Evolutionary conservation across 2,888 invertebrate species (phyloP), one percentile per base, ranked within the genome.

Genomic region (Daptonema setosum): DNA sequence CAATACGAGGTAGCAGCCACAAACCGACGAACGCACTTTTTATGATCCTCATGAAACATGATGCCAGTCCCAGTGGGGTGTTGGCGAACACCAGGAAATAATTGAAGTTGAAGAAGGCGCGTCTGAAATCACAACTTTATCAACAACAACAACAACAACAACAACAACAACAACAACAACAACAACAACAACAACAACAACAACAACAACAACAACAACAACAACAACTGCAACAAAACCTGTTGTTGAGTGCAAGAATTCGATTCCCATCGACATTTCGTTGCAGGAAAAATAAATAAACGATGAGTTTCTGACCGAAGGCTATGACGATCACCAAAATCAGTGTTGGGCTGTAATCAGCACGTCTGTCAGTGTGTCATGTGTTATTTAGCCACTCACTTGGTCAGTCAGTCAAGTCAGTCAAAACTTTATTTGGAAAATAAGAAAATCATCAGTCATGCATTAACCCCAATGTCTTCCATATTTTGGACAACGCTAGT

Each of bases 21-120:
- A 55, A 14, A 17, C 57, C 54, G 20, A 28, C 5, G 1, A 54
- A 11, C 2, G 55, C n/a, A 5, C 41, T 11, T 35, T 28, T 55
- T 5, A 55, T 2, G 28, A 57, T 25, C 1, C 52, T 24, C 35
- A 55, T 22, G 1, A 57, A 14, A 28, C 55, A 54, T 8, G 55
- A 55, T 2, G 55, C 24, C 11, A 57, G 22, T 26, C 57, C 57
- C 2, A 57, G 1, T 17, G 51, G 48, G 25, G 50, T 17, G 28
- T 57, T 57, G 1, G 52, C 43, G 28, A 51, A 57, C 24, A 57
- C 28, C 30, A 54, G 30, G 55, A 57, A 55, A 28, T 57, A 57
- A 8, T 57, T 43, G 45, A 57, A 54, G 41, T 35, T 55, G 51
- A 41, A 35, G 29, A 57, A 57, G 25, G 24, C 26, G 2, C 55